These are phyloP conservation scores for Chaetura pelagica DNA, from an alignment of 2,113 vertebrate species.

Conservation along the genomic window DNA sequence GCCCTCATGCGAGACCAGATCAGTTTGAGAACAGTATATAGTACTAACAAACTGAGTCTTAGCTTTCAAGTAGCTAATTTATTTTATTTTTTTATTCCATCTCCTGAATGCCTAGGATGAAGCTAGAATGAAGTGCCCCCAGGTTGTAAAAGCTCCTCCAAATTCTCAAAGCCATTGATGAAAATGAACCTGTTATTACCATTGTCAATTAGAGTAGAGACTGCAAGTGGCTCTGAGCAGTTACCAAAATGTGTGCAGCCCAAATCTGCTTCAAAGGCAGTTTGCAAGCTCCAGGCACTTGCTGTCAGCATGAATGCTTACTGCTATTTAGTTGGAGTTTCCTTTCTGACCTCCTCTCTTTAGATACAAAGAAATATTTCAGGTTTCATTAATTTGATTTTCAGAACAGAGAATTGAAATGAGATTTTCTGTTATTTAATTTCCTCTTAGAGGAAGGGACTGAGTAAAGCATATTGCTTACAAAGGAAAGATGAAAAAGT, in stretches of 20 bases:
- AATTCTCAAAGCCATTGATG: neutral
- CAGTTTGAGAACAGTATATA: neutral
- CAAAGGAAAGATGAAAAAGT: neutral
- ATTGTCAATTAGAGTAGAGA: neutral
- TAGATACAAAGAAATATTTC: neutral
- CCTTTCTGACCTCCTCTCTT: neutral
- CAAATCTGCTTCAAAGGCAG: neutral
- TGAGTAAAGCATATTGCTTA: neutral
- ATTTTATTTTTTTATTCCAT: neutral
- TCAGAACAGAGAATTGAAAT: neutral
- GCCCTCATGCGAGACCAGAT: neutral
- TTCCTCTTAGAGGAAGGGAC: neutral
- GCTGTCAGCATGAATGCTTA: neutral
- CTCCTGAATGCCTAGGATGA: neutral
- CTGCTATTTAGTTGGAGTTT: neutral
- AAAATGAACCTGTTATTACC: neutral
- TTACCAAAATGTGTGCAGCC: neutral
- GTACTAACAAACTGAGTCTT: neutral
- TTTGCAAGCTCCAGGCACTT: neutral
- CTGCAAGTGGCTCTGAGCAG: neutral
- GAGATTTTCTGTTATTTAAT: neutral
- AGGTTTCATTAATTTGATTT: slow-evolving; percentile 5
- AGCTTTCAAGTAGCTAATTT: neutral
- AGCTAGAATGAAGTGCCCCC: neutral
- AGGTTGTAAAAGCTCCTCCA: neutral